Evolutionary conservation across 2,888 invertebrate genomes (phyloP).

Genomic region (Limenitis camilla): DNA sequence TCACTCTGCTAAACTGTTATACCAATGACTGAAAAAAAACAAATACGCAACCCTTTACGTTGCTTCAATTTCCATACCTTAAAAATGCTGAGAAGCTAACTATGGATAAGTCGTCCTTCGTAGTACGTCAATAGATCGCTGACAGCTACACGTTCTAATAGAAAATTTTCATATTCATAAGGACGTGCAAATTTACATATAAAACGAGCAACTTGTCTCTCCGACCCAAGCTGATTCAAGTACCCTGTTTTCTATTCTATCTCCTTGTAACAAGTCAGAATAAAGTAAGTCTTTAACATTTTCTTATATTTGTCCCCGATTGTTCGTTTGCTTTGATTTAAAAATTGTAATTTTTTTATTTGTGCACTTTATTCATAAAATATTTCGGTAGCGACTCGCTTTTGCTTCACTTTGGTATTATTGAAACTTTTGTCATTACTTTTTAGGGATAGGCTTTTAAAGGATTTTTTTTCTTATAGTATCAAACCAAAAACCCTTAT

Average conservation of each 20-base stretch:
- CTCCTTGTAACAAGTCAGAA: conserved; percentile 47
- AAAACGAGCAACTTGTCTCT: conserved; percentile 67
- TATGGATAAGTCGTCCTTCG: conserved; percentile 43
- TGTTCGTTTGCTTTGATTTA: too few relatives aligned
- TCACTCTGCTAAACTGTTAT: too few relatives aligned
- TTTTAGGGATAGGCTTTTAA: too few relatives aligned
- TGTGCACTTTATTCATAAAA: too few relatives aligned
- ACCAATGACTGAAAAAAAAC: too few relatives aligned
- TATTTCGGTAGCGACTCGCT: too few relatives aligned
- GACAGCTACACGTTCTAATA: conserved; percentile 72
- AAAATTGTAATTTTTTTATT: too few relatives aligned
- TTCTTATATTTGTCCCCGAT: not conserved
- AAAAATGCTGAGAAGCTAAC: conserved; percentile 47
- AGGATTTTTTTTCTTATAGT: too few relatives aligned
- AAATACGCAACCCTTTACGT: not conserved
- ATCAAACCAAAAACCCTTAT: too few relatives aligned
- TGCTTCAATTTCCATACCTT: conserved; percentile 39
- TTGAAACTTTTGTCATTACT: too few relatives aligned
- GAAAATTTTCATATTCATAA: conserved; percentile 76
- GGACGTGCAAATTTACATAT: conserved; percentile 71
- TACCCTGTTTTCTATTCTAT: conserved; percentile 57
- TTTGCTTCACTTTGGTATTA: too few relatives aligned
- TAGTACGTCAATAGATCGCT: conserved; percentile 61
- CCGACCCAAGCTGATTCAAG: conserved; percentile 44
- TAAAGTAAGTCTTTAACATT: not conserved